Conservation (phyloP, 2,888 invertebrate species). For the Trichopria drosophilae region DNA sequence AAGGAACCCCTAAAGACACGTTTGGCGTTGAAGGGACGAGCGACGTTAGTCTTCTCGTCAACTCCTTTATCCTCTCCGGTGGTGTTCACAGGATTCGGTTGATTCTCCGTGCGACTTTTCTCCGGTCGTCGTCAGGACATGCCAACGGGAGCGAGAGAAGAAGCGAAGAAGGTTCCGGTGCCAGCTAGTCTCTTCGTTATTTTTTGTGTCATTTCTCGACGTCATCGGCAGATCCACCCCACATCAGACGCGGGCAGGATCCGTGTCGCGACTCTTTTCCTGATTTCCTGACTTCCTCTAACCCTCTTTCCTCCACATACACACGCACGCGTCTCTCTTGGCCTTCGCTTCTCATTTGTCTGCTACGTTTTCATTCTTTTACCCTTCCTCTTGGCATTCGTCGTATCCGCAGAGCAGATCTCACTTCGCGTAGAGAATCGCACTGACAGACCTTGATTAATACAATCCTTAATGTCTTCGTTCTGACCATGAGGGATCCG, state of each 20-base stretch:
- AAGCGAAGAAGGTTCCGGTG: constrained; percentile 37
- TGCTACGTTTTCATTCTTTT: constrained; percentile 18
- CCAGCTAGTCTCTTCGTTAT: constrained; percentile 51
- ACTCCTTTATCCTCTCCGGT: too few relatives aligned
- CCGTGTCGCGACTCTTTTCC: constrained; percentile 46
- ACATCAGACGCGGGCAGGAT: constrained; percentile 40
- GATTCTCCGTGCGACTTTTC: too few relatives aligned
- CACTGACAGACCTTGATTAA: constrained; percentile 57
- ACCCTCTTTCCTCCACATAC: constrained; percentile 11
- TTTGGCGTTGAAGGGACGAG: too few relatives aligned
- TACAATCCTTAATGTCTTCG: constrained; percentile 55
- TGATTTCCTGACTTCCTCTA: constrained; percentile 34
- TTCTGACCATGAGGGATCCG: constrained; percentile 30
- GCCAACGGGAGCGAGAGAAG: constrained; percentile 23
- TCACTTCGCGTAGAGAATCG: constrained; percentile 40
- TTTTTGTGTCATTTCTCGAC: constrained; percentile 57
- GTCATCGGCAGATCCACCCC: constrained; percentile 55
- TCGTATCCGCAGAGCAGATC: constrained; percentile 17
- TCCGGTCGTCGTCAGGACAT: too few relatives aligned
- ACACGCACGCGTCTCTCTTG: constrained; percentile 2
- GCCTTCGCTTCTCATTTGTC: constrained; percentile 14
- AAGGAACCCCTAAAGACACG: too few relatives aligned
- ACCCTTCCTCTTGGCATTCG: constrained; percentile 24
- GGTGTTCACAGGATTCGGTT: too few relatives aligned
- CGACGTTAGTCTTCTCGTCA: too few relatives aligned